phyloP scores from a whole-genome alignment of 2,888 invertebrate genomes.

The Leptopterna dolabrata region DNA sequence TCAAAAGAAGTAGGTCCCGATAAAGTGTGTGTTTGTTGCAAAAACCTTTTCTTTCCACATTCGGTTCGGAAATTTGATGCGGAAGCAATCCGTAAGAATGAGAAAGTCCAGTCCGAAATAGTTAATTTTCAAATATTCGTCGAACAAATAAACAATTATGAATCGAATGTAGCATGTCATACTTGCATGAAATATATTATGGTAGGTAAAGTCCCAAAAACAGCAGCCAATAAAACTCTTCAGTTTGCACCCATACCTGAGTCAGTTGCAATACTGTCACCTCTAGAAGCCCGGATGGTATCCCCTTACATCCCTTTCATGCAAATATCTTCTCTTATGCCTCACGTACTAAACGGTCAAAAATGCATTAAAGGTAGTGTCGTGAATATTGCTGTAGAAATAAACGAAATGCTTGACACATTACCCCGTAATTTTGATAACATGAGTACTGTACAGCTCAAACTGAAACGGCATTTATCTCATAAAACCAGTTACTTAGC shows the following conservation, averaged over 20 bases:
- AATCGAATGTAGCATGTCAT: neutral
- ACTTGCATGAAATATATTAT: constrained; percentile 13
- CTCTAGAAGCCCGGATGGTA: constrained; percentile 45
- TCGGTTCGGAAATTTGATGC: neutral
- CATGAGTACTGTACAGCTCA: constrained; percentile 9
- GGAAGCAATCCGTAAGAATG: neutral
- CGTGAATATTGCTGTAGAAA: constrained; percentile 15
- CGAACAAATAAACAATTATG: neutral
- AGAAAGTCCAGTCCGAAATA: neutral
- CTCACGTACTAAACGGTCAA: neutral
- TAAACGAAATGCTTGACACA: neutral
- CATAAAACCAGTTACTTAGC: neutral
- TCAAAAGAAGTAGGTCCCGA: neutral
- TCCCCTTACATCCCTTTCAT: constrained; percentile 54
- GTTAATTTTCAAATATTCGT: neutral
- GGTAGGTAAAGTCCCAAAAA: neutral
- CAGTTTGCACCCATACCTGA: constrained; percentile 35
- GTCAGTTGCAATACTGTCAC: neutral
- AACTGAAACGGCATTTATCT: constrained; percentile 24
- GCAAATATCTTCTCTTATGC: constrained; percentile 36
- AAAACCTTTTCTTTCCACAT: neutral
- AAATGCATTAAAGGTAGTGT: constrained; percentile 13
- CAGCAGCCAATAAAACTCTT: constrained; percentile 15
- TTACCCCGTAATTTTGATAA: constrained; percentile 15
- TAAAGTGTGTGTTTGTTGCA: neutral